Conservation (phyloP, 1,140 invertebrate species). For the Phymorhynchus buccinoides region DNA sequence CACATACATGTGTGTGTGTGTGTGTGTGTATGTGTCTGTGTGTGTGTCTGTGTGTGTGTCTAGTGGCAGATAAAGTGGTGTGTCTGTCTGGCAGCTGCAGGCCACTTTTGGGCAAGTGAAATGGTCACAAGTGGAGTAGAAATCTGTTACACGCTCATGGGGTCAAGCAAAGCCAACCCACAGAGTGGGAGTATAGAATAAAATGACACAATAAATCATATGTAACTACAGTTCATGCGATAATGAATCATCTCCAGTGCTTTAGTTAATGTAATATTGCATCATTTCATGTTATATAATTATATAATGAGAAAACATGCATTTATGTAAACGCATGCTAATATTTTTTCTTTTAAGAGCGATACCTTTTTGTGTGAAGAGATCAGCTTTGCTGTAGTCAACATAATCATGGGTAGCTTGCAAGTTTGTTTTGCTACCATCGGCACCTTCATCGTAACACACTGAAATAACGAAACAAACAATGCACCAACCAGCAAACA, state of each 20-base stretch:
- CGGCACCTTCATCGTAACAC: neutral
- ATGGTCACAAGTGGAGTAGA: too few relatives aligned
- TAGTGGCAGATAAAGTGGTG: too few relatives aligned
- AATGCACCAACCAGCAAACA: neutral
- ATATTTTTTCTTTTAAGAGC: neutral
- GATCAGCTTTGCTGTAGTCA: constrained; percentile 32
- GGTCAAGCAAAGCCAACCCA: too few relatives aligned
- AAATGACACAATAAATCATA: too few relatives aligned
- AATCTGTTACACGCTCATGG: too few relatives aligned
- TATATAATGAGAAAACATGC: neutral
- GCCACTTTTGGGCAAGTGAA: too few relatives aligned
- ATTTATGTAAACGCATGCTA: neutral
- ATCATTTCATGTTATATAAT: neutral
- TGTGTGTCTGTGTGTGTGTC: neutral
- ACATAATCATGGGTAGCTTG: constrained; percentile 36
- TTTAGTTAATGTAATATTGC: too few relatives aligned
- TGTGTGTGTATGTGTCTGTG: neutral
- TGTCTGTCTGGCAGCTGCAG: too few relatives aligned
- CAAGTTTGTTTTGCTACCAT: neutral
- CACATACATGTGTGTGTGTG: neutral
- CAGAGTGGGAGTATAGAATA: too few relatives aligned
- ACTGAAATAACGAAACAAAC: constrained; percentile 1
- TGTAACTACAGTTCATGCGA: too few relatives aligned
- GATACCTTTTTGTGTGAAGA: constrained; percentile 28
- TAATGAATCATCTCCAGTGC: too few relatives aligned